Base-by-base conservation (phyloP, 1,140 invertebrate genomes). In the Cydia splendana region DNA sequence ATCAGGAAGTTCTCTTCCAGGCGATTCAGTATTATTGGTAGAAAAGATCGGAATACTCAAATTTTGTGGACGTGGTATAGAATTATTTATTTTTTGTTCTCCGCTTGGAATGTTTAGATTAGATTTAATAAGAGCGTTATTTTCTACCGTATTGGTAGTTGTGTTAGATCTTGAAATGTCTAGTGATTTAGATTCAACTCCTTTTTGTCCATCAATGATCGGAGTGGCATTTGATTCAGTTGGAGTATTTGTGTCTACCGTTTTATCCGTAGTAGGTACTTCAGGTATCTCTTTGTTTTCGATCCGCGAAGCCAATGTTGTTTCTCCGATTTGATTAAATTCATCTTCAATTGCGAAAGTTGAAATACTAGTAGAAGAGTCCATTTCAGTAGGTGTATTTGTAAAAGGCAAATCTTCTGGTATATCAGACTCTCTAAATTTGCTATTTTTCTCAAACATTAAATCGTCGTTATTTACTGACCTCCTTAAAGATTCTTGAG, bases 401-500 rank as follows among this genome's bases (percentile, higher is more conserved):
- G 34, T 76, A 10, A 75, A 20, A 7, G 51, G 28, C 30, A 18
- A 48, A 30, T 74, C 38, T 78, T 78, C 79, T 69, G 78, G 75
- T 12, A 78, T 78, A 20, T 80, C 77, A 38, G 67, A 18, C n/a
- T 75, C 78, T 75, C 45, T 75, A 13, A 65, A 38, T 30, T 74
- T 4, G 53, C 45, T 76, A 15, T 24, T 28, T 73, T 74, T 74
- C 20, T 57, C 34, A 75, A 62, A 77, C 74, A 38, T 28, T 73
- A 65, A 34, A 76, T 76, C 20, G 34, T 75, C 15, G 57, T 42
- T 62, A 75, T 82, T 77, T 24, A 82, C 81, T 24, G 85, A 84
- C 75, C 84, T 80, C 7, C 82, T 82, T 76, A 84, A 77, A 24
- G 81, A 69, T 57, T 80, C 77, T 77, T 69, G 38, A 10, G 24